Base-by-base conservation (phyloP, 2,113 vertebrate species). In the Cricetomys ansorgei region DNA sequence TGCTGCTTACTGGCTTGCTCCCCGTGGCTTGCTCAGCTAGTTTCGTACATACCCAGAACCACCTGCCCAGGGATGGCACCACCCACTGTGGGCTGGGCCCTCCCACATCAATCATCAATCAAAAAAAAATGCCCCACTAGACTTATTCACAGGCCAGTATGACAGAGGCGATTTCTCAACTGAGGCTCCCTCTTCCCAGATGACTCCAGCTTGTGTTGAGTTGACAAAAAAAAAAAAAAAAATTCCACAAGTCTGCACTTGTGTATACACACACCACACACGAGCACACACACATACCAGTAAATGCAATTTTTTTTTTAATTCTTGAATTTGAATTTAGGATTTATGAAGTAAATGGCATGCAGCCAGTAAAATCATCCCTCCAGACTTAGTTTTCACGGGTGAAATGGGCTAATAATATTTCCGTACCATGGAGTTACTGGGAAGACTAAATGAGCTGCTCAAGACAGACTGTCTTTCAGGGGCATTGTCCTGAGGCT, bases 281-380 rank as follows among this genome's bases (percentile, higher is more conserved):
- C 6, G 50, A 3, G 50, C 15, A 77, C 27, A 15, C 7, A 48
- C 31, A 31, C 29, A 31, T 16, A 43, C 9, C 37, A 55, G 23
- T 23, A 21, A 80, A 80, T 80, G 34, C 16, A 48, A 40, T 72
- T 29, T 13, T 7, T 27, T 55, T 75, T n/a, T 55, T n/a, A 80
- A 55, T 53, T 88, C 17, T 37, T 45, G 45, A 34, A 85, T 96
- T 50, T 96, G 10, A 94, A 31, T 87, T 34, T 72, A 91, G 76
- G 69, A n/a, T 91, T 92, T 77, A 53, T 50, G 55, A 83, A 6
- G n/a, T 62, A 8, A 17, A 45, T 64, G 27, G 25, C 27, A 31
- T 62, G 69, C 62, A 84, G 23, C 43, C 53, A 10, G 29, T 65
- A 95, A 73, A 85, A 37, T 80, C 70, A 40, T 8, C 31, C 29